phyloP scores from a whole-genome alignment of 2,797 vertebrate species.

The Alosa sapidissima region DNA sequence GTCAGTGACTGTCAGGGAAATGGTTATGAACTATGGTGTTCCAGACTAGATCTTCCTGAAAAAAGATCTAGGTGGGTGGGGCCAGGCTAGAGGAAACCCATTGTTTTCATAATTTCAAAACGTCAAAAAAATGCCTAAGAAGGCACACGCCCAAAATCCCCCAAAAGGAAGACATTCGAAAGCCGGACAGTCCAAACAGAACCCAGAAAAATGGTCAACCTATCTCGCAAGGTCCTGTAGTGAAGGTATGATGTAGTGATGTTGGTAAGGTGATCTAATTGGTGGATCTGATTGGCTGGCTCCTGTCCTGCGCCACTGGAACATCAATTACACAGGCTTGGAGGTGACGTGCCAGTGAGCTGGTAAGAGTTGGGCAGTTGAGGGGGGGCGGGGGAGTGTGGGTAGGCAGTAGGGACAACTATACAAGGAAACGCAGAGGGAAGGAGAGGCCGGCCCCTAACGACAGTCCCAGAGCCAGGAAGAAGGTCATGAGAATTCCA shows the following conservation, averaged over 20 bases:
- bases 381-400: not conserved
- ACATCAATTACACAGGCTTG: not conserved
- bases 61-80: no score
- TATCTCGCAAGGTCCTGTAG: no score
- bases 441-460: conserved; percentile 74
- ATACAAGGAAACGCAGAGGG: conserved; percentile 67
- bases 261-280: not conserved
- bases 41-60: no score
- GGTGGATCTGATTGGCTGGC: not conserved
- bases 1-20: no score
- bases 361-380: not conserved
- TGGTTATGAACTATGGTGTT: no score
- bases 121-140: no score
- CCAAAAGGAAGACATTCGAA: no score
- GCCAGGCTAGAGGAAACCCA: no score
- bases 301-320: not conserved
- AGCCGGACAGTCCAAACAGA: no score
- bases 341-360: not conserved
- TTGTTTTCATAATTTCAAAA: no score
- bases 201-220: no score
- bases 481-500: conserved; percentile 79
- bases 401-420: not conserved
- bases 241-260: not conserved
- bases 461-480: conserved; percentile 76
- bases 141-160: no score